Evolutionary conservation across 2,797 vertebrate genomes (phyloP), one percentile per base, ranked within the genome.

Genomic region (Mormyrus proboscirostris): DNA sequence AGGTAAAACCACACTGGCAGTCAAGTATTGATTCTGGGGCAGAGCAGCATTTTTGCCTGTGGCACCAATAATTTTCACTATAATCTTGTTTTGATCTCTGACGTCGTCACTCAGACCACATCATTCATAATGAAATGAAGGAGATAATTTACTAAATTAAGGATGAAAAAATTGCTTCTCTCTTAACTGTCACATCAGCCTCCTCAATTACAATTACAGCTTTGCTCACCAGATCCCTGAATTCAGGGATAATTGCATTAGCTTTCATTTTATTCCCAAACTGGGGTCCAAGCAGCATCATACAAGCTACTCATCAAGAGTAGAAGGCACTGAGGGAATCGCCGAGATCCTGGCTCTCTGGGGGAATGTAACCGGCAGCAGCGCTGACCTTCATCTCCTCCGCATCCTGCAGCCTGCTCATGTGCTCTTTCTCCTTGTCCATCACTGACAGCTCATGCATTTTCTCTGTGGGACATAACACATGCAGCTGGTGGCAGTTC

Each of bases 371-470:
- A 33, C 1, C 62, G 12, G 62, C 25, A 29, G 6, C 8, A 38
- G 29, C n/a, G 19, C 29, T 62, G 92, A 98, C 97, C 97, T 97
- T 97, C 93, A 97, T 96, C 84, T 97, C 97, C 89, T 96, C 96
- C 0, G 96, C 96, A 2, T 97, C 96, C 89, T 97, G 96, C 10
- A 95, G 94, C 87, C 95, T 92, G 7, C 96, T 95, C 91, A 97
- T 94, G 86, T 97, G 97, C 9, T 97, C 97, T 92, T 97, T 97
- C 92, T 97, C 97, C 92, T 97, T 96, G 88, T 97, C 96, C 92
- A 96, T 93, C 91, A 97, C 96, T 29, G 94, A 95, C 91, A 97
- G 94, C 93, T 98, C 96, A 0, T 97, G 97, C 95, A 97, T 97
- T 93, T 96, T 98, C 93, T 97, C 98, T 98, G 95, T 49, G 25